A percentile compares a stretch with the other conserved stretches of the same genome.
Conservation (phyloP, 2,797 vertebrate species). For the Lophius americanus region DNA sequence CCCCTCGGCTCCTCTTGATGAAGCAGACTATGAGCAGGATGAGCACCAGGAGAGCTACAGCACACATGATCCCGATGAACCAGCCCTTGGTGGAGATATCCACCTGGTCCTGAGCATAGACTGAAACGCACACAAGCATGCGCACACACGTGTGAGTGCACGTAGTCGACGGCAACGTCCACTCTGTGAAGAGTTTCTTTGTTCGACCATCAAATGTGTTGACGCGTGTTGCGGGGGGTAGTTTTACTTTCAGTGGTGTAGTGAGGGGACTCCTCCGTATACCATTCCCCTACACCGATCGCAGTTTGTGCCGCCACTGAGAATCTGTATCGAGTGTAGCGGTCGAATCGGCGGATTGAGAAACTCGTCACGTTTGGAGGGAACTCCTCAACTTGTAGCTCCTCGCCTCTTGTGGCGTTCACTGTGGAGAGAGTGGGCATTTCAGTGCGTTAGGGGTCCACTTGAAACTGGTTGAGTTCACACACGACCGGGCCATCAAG, state of each 20-base stretch:
- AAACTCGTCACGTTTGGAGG: constrained; percentile 91
- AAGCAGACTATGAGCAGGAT: constrained; percentile 96
- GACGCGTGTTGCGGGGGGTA: not conserved
- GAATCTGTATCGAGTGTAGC: constrained; percentile 93
- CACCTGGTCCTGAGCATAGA: constrained; percentile 92
- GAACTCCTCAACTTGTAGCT: constrained; percentile 84
- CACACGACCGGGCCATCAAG: constrained; percentile 32
- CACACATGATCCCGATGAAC: constrained; percentile 99
- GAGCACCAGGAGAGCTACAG: constrained; percentile 96
- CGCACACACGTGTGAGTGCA: not conserved
- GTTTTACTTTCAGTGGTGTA: constrained; percentile 81
- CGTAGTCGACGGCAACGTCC: not conserved
- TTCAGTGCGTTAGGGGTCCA: constrained; percentile 14
- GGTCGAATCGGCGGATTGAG: constrained; percentile 88
- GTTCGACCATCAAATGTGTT: not conserved
- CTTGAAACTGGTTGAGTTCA: constrained; percentile 27
- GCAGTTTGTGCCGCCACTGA: constrained; percentile 88
- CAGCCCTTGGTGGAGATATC: constrained; percentile 97
- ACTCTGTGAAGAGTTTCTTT: not conserved
- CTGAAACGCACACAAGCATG: constrained; percentile 72
- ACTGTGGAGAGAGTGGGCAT: constrained; percentile 79
- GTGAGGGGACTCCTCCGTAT: constrained; percentile 89
- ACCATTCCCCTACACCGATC: constrained; percentile 85
- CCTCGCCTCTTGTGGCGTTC: constrained; percentile 86
- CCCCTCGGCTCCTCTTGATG: constrained; percentile 96